phyloP scores from a whole-genome alignment of 2,797 vertebrate genomes.

The Channallabes apus region DNA sequence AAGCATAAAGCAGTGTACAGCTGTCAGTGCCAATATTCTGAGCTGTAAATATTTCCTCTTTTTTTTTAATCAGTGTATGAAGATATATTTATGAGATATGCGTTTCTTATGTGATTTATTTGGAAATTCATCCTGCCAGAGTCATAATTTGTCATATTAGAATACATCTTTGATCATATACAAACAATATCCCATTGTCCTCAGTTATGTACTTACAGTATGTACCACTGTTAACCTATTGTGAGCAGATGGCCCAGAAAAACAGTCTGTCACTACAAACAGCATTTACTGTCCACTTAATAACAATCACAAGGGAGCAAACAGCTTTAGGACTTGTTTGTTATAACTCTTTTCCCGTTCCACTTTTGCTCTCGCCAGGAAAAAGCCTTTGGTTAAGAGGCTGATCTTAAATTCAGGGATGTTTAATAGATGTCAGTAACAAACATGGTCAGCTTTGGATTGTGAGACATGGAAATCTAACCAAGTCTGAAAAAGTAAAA shows the following conservation, averaged over 20 bases:
- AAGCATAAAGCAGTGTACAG: background rate
- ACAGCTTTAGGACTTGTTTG: constrained; percentile 18
- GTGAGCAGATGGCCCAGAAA: constrained; percentile 55
- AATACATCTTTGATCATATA: constrained; percentile 8
- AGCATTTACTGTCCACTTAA: constrained; percentile 38
- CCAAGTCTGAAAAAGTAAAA: constrained; percentile 15
- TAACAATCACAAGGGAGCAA: constrained; percentile 24
- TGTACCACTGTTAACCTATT: constrained; percentile 33
- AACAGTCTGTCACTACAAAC: constrained; percentile 40
- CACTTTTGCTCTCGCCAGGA: constrained; percentile 27
- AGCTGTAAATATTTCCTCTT: constrained; percentile 20
- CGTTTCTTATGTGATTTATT: background rate
- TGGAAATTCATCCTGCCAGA: constrained; percentile 16
- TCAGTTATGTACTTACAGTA: constrained; percentile 28
- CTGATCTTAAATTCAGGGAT: constrained; percentile 12
- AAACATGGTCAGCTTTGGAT: constrained; percentile 18
- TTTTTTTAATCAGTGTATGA: background rate
- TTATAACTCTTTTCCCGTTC: constrained; percentile 29
- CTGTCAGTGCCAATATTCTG: constrained; percentile 5
- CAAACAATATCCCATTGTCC: constrained; percentile 26
- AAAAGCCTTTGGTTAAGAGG: constrained; percentile 25
- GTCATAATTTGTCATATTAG: constrained; percentile 26
- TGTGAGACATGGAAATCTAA: constrained; percentile 34
- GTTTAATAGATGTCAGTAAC: constrained; percentile 41
- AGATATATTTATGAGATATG: constrained; percentile 18